Conservation (phyloP, 2,888 invertebrate genomes). For the Rhabditoides inermis region DNA sequence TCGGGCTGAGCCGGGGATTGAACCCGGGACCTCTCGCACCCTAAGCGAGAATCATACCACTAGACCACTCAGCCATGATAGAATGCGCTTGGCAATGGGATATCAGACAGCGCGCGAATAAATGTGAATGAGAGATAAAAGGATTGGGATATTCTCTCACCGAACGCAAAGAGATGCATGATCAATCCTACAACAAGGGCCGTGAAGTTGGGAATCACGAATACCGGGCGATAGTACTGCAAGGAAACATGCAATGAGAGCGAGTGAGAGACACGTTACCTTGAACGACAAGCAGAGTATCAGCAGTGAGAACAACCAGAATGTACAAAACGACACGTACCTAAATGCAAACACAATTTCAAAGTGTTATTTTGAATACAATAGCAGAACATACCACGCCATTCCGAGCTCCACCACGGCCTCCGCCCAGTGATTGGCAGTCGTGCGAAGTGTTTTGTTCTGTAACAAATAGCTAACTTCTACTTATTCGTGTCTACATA, state of each 20-base stretch:
- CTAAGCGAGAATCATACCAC: slow-evolving; percentile 52
- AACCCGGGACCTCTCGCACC: slow-evolving; percentile 52
- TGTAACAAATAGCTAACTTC: slow-evolving; percentile 3
- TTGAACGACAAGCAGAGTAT: slow-evolving; percentile 38
- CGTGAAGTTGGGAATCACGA: slow-evolving; percentile 40
- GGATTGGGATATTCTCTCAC: slow-evolving; percentile 10
- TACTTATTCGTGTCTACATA: background rate
- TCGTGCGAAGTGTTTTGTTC: slow-evolving; percentile 21
- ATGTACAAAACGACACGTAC: slow-evolving; percentile 29
- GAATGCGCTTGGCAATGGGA: no score
- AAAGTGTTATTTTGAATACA: background rate
- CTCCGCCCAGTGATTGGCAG: slow-evolving; percentile 31
- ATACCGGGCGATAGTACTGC: slow-evolving; percentile 38
- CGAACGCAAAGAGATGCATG: slow-evolving; percentile 38
- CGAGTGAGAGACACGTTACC: background rate
- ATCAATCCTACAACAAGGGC: slow-evolving; percentile 34
- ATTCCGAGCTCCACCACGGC: slow-evolving; percentile 37
- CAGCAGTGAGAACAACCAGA: slow-evolving; percentile 38
- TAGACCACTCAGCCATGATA: slow-evolving; percentile 45
- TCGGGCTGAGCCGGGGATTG: slow-evolving; percentile 36
- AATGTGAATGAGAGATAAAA: no score
- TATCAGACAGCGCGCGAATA: no score
- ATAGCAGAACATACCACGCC: slow-evolving; percentile 27
- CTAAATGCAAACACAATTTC: slow-evolving; percentile 2
- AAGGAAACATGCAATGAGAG: slow-evolving; percentile 9